Conservation (phyloP, 2,113 vertebrate species). For the Ploceus nigricollis region DNA sequence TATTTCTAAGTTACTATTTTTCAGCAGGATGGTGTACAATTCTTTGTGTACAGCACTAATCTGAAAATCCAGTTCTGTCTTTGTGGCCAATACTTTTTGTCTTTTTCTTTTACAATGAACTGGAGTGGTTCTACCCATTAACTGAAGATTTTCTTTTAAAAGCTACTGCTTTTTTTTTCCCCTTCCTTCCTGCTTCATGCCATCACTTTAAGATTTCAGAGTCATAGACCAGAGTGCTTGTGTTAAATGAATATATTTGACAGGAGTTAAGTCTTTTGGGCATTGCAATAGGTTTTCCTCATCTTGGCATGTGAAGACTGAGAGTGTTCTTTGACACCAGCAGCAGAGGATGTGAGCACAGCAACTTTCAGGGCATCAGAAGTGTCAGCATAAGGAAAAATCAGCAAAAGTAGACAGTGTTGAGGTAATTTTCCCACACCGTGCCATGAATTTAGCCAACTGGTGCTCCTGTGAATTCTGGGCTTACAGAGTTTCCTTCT, state of each 20-base stretch:
- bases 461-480: conserved; percentile 55
- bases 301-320: conserved; percentile 74
- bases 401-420: conserved; percentile 66
- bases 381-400: conserved; percentile 72
- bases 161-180: conserved; percentile 14
- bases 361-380: conserved; percentile 72
- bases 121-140: background rate
- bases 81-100: background rate
- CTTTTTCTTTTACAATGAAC: background rate
- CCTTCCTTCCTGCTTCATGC: conserved; percentile 20
- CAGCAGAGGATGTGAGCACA: conserved; percentile 73
- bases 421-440: conserved; percentile 70
- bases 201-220: conserved; percentile 64
- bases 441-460: conserved; percentile 54
- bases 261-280: conserved; percentile 78
- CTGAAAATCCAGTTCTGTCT: background rate
- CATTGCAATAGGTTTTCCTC: conserved; percentile 77
- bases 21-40: background rate
- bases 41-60: background rate
- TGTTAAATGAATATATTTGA: conserved; percentile 77
- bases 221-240: conserved; percentile 65
- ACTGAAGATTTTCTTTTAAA: conserved; percentile 46
- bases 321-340: conserved; percentile 76
- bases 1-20: background rate
- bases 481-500: conserved; percentile 50